Conservation (phyloP, 2,797 vertebrate genomes). For the Antennarius maculatus region DNA sequence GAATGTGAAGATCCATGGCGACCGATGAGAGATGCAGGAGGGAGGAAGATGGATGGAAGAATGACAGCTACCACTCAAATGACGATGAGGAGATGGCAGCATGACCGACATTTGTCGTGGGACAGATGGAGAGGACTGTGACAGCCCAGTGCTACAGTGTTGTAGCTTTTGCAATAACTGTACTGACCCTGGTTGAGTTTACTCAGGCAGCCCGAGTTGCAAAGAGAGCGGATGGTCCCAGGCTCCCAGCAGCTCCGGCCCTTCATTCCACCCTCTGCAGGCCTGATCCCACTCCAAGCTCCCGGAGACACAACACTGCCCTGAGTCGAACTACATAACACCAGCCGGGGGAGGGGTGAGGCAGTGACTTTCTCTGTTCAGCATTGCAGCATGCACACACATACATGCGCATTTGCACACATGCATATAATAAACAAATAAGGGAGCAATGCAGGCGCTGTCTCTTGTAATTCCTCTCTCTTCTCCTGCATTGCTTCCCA, state of each 20-base stretch:
- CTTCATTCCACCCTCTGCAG: slow-evolving; percentile 88
- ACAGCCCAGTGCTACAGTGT: slow-evolving; percentile 64
- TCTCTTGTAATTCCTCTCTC: slow-evolving; percentile 48
- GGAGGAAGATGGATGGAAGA: slow-evolving; percentile 45
- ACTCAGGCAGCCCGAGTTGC: slow-evolving; percentile 93
- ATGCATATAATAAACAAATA: slow-evolving; percentile 41
- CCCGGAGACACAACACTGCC: slow-evolving; percentile 65
- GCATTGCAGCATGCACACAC: slow-evolving; percentile 66
- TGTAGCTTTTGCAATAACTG: slow-evolving; percentile 71
- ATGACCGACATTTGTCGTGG: slow-evolving; percentile 44
- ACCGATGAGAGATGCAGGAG: slow-evolving; percentile 46
- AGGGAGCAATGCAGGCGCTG: slow-evolving; percentile 38
- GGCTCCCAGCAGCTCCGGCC: slow-evolving; percentile 95
- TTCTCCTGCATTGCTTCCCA: slow-evolving; percentile 45
- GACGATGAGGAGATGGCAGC: slow-evolving; percentile 42
- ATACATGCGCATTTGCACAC: slow-evolving; percentile 54
- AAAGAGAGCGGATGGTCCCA: slow-evolving; percentile 89
- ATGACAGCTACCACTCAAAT: slow-evolving; percentile 57
- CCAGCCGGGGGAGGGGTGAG: slow-evolving; percentile 52
- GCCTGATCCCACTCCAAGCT: slow-evolving; percentile 66
- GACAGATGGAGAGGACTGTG: slow-evolving; percentile 59
- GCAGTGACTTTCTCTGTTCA: slow-evolving; percentile 73
- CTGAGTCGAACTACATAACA: slow-evolving; percentile 79
- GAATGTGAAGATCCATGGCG: slow-evolving; percentile 39
- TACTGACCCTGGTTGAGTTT: slow-evolving; percentile 92